phyloP scores from a whole-genome alignment of 2,797 vertebrate species.

The Clarias platycephalus region DNA sequence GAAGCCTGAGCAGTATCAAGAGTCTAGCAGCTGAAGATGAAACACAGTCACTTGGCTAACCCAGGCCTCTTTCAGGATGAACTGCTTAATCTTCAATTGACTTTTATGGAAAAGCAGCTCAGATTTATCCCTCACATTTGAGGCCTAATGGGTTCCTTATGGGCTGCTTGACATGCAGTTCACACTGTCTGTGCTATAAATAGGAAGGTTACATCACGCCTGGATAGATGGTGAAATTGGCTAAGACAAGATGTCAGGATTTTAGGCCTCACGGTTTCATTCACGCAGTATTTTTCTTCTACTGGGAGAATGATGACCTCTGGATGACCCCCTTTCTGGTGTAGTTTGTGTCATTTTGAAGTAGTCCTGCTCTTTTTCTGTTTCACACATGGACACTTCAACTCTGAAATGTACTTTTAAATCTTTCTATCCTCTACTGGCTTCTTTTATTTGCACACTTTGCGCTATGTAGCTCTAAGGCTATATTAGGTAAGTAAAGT shows the following conservation, averaged over 20 bases:
- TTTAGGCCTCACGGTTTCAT: conserved; percentile 60
- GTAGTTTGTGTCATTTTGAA: conserved; percentile 78
- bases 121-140: conserved; percentile 66
- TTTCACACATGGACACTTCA: conserved; percentile 45
- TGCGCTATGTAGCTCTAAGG: conserved; percentile 42
- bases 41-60: conserved; percentile 31
- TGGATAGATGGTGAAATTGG: conserved; percentile 72
- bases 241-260: conserved; percentile 68
- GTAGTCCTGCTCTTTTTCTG: conserved; percentile 56
- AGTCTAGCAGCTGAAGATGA: conserved; percentile 5
- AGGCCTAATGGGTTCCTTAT: conserved; percentile 82
- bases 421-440: conserved; percentile 73
- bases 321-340: conserved; percentile 71
- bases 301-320: conserved; percentile 82
- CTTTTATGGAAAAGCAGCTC: conserved; percentile 63
- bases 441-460: conserved; percentile 56
- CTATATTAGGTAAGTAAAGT: conserved; percentile 55
- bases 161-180: conserved; percentile 73
- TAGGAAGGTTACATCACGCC: conserved; percentile 76
- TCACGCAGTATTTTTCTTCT: conserved; percentile 71
- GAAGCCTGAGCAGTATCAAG: conserved; percentile 23
- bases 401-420: conserved; percentile 78
- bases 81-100: conserved; percentile 63
- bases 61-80: conserved; percentile 58
- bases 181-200: conserved; percentile 73